These are phyloP conservation scores for Anastrepha obliqua DNA, from an alignment of 1,140 invertebrate species.

Conservation along the genomic window DNA sequence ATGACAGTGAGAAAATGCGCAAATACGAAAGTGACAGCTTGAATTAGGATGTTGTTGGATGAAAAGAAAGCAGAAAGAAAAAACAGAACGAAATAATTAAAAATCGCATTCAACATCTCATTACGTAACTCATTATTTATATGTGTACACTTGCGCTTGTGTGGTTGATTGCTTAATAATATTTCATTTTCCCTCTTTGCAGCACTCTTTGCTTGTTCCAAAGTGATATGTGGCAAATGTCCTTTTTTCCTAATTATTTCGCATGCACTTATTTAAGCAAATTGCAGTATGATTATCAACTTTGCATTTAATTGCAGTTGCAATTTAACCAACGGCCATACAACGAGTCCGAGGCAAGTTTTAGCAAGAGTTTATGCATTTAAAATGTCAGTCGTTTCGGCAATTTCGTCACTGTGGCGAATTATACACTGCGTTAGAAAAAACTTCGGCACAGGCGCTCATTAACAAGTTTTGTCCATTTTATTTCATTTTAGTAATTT, in stretches of 20 bases:
- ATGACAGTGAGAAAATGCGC: conserved; percentile 32
- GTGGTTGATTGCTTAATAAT: background rate
- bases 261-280: background rate
- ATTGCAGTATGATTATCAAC: background rate
- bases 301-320: background rate
- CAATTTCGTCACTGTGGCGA: background rate
- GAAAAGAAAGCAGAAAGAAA: background rate
- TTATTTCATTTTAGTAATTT: no score
- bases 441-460: no score
- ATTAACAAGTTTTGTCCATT: no score
- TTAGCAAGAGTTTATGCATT: background rate
- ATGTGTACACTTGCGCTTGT: background rate
- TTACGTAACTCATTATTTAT: conserved; percentile 37
- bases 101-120: conserved; percentile 28
- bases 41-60: background rate
- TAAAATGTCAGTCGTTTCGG: conserved; percentile 15
- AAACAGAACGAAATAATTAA: conserved; percentile 27
- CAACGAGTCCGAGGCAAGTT: background rate
- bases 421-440: no score
- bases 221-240: no score
- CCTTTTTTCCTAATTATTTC: background rate
- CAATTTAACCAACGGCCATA: background rate
- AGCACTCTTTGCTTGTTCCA: no score
- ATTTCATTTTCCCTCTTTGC: background rate
- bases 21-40: conserved; percentile 1